Percentiles rank a stretch among this genome's conserved stretches.
phyloP scores from a whole-genome alignment of 2,113 vertebrate species.

The Protomyctophum bolini region DNA sequence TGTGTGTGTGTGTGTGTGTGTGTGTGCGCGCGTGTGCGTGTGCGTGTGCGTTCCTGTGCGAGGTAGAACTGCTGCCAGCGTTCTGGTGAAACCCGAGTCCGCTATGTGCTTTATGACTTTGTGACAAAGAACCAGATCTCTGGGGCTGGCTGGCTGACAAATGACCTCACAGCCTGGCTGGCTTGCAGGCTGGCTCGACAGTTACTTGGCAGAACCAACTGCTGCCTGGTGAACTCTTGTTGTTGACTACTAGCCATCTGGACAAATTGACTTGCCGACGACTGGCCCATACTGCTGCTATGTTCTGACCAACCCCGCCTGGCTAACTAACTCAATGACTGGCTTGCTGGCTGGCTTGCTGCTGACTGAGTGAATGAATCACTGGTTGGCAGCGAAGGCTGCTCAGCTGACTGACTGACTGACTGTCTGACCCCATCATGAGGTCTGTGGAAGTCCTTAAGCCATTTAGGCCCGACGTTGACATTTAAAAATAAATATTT shows the following conservation, averaged over 20 bases:
- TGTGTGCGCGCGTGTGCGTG: neutral
- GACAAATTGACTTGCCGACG: no score
- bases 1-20: neutral
- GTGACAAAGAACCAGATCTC: neutral
- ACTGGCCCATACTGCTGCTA: no score
- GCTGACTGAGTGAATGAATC: neutral
- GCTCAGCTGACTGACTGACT: slow-evolving; percentile 8
- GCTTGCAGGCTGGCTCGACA: slow-evolving; percentile 9
- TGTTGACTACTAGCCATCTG: no score
- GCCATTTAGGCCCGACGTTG: no score
- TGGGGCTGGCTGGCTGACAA: slow-evolving; percentile 35
- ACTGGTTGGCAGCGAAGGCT: neutral
- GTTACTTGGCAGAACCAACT: no score
- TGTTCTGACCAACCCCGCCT: neutral
- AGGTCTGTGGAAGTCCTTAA: slow-evolving; percentile 5
- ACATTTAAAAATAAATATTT: no score
- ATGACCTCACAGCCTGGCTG: slow-evolving; percentile 44
- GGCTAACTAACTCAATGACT: slow-evolving; percentile 29
- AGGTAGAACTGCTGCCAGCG: neutral
- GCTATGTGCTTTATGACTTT: neutral
- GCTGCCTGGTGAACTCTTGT: no score
- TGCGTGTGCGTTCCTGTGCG: neutral
- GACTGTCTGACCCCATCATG: slow-evolving; percentile 40
- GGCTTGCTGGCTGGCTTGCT: slow-evolving; percentile 25
- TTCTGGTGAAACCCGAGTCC: slow-evolving; percentile 1